Evolutionary conservation across 2,888 invertebrate species (phyloP), one percentile per base, ranked within the genome.

Genomic region (Lypha dubia): DNA sequence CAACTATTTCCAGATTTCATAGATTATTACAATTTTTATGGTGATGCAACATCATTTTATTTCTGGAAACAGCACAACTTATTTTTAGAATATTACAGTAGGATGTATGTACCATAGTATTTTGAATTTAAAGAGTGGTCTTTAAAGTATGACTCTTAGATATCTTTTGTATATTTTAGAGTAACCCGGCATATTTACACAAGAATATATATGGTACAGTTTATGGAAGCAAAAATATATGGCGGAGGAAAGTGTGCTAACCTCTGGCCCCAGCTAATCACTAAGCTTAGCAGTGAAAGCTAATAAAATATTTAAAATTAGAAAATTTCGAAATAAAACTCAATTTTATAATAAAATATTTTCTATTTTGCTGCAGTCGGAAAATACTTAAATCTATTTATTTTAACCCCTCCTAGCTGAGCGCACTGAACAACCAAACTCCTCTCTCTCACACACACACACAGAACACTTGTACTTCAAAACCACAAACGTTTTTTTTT

Each of bases 401-500:
- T 1, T 3, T 28, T 15, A 13, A 62, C 15, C 38, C 3, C 20
- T 15, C 22, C 13, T 2, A 17, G 22, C 41, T n/a, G 20, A 15
- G 8, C 6, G 1, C 15, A 4, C 22, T 13, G 3, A 38, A 15
- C 8, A 32, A 8, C 1, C 28, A n/a, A n/a, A 32, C 11, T 1
- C 20, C 56, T 56, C 63, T 75, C 53, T 81, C 62, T n/a, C n/a
- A n/a, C n/a, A n/a, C n/a, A n/a, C n/a, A n/a, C 68, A 63, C n/a
- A 41, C 46, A 63, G 58, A 51, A 44, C 63, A 20, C 35, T 62
- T n/a, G n/a, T 20, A n/a, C 17, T 62, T 28, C 20, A 41, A 49
- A 71, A 79, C 79, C 79, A 56, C 79, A 79, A 71, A 46, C 63
- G 32, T 24, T n/a, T n/a, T n/a, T 58, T 67, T 77, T 32, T 9